Evolutionary conservation across 2,888 invertebrate genomes (phyloP), one percentile per base, ranked within the genome.

Genomic region (Anticlea derivata): DNA sequence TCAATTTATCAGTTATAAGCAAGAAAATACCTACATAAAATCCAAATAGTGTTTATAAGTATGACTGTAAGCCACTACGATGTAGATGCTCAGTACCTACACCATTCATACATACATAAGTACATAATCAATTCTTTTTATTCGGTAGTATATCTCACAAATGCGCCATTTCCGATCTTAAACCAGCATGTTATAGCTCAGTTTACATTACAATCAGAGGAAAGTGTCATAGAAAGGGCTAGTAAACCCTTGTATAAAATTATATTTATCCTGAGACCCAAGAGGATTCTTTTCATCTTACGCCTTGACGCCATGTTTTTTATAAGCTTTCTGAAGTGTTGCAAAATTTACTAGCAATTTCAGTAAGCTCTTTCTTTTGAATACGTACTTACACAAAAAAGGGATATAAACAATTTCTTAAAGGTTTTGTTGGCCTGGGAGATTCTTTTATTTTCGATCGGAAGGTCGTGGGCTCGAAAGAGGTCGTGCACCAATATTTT

Each of bases 211-310:
- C 13, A 20, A 39, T 3, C 7, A 27, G 8, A 27, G 1, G 17
- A 10, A 7, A 4, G 17, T 29, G 39, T 10, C 6, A 10, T 6
- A 29, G 3, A 10, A n/a, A 8, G 1, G 20, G n/a, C 7, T 45
- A 40, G 49, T 51, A 47, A 34, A 43, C 34, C 43, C 40, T 49
- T 55, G 50, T 54, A 54, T 55, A 48, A 61, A 58, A 55, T 61
- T 61, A 58, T 61, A 56, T 61, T 61, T 58, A 56, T 45, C 30
- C 33, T 8, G 26, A 17, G 13, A 50, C 57, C 35, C 55, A 8
- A 20, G 50, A 43, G 53, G 20, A 27, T 50, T 48, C 50, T 45
- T 55, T 55, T 55, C 47, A 49, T 54, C 54, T 45, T 48, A 29
- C 11, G 5, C 17, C 17, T 26, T 41, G 27, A 26, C 24, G 24